Conservation (phyloP, 2,113 vertebrate genomes). For the Gracilinanus agilis region DNA sequence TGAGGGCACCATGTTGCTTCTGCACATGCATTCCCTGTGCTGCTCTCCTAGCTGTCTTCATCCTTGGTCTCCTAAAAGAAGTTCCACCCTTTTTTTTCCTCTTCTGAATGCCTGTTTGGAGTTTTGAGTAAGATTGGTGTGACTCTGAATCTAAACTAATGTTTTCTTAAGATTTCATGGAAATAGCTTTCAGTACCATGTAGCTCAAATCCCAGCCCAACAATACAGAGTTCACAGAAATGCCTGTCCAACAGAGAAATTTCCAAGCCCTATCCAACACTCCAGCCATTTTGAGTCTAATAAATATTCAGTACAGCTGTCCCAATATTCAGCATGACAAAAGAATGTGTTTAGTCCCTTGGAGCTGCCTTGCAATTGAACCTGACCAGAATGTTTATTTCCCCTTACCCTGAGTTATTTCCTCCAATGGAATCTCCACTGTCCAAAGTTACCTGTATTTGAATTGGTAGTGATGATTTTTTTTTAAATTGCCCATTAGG, state of each 20-base stretch:
- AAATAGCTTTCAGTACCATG: neutral
- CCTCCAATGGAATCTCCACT: neutral
- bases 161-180: neutral
- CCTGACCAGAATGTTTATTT: neutral
- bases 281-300: neutral
- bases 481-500: neutral
- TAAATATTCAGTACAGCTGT: neutral
- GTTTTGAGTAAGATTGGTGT: neutral
- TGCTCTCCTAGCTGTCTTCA: neutral
- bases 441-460: neutral
- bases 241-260: neutral
- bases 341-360: neutral
- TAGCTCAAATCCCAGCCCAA: neutral
- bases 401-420: neutral
- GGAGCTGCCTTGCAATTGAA: neutral
- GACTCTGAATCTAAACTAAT: neutral
- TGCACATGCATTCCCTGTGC: neutral
- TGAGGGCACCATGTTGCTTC: neutral
- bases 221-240: neutral
- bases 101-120: neutral
- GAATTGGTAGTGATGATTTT: neutral
- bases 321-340: neutral
- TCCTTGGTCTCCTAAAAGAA: neutral
- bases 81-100: neutral
- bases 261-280: neutral